A percentile compares a stretch with the other conserved stretches of the same genome.
phyloP scores from a whole-genome alignment of 30 jellyfish, hydroid and myxozoan genomes.

The Rhopilema esculentum region DNA sequence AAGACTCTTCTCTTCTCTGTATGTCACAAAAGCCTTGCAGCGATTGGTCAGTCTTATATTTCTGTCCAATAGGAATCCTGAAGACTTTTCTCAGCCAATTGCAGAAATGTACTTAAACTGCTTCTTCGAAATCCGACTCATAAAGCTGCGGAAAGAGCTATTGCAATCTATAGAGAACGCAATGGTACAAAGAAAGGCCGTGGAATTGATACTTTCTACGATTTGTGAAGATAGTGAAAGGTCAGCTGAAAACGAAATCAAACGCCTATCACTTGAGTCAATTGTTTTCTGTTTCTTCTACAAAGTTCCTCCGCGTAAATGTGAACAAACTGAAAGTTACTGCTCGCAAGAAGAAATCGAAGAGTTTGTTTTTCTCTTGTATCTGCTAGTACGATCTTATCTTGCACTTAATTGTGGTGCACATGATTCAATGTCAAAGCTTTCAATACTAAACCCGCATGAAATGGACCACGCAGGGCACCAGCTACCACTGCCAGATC shows the following conservation, averaged over 20 bases:
- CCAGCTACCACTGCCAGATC: conserved; percentile 12
- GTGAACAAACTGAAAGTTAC: not conserved
- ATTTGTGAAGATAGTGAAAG: conserved; percentile 20
- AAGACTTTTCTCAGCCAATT: conserved; percentile 4
- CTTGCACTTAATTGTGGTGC: conserved; percentile 6
- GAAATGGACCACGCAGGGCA: not conserved
- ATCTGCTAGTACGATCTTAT: conserved; percentile 35
- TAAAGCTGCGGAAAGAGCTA: conserved; percentile 40
- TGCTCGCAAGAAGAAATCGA: conserved; percentile 24
- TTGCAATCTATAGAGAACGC: conserved; percentile 33
- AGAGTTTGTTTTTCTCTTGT: conserved; percentile 25
- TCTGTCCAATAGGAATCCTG: conserved; percentile 16
- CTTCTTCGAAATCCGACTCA: conserved; percentile 26
- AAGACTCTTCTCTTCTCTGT: not conserved
- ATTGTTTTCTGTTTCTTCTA: conserved; percentile 27
- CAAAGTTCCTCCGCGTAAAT: conserved; percentile 18
- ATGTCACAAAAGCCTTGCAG: conserved; percentile 1
- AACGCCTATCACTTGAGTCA: conserved; percentile 15
- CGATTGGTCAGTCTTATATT: conserved; percentile 28
- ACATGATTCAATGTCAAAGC: not conserved
- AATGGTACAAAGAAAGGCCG: conserved; percentile 39
- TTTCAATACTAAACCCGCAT: conserved; percentile 13
- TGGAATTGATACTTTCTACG: conserved; percentile 28
- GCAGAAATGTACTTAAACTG: conserved; percentile 35
- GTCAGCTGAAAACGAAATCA: not conserved